Conservation (phyloP, 2,113 vertebrate species). For the Aegithalos caudatus region DNA sequence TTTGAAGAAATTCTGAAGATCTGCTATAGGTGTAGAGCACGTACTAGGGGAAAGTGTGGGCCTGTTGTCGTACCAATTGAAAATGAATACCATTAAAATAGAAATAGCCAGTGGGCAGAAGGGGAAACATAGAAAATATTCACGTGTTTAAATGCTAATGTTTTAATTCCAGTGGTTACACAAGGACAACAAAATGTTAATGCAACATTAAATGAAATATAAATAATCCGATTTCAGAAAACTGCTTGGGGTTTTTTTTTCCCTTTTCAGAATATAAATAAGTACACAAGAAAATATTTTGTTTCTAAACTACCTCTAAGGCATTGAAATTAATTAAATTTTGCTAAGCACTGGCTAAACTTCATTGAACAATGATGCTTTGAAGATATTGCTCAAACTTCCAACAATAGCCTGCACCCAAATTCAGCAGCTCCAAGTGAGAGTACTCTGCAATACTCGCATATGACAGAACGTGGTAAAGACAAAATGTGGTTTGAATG, state of each 20-base stretch:
- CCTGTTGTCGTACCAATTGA: background rate
- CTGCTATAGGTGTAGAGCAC: background rate
- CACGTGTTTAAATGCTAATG: constrained; percentile 77
- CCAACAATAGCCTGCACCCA: background rate
- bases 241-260: background rate
- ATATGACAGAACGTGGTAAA: background rate
- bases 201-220: constrained; percentile 74
- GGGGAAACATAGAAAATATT: constrained; percentile 41
- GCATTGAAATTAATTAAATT: background rate
- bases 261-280: background rate
- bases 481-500: background rate
- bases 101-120: background rate
- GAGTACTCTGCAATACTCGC: background rate
- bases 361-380: background rate
- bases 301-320: constrained; percentile 38
- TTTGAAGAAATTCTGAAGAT: background rate
- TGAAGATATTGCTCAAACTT: background rate
- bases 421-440: background rate
- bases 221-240: constrained; percentile 41
- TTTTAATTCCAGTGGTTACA: constrained; percentile 72
- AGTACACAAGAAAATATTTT: constrained; percentile 8
- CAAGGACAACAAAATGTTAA: constrained; percentile 80
- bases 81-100: background rate
- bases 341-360: background rate
- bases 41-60: background rate